Evolutionary conservation across 2,797 vertebrate genomes (phyloP).

Genomic region (Gymnothorax reevesii): DNA sequence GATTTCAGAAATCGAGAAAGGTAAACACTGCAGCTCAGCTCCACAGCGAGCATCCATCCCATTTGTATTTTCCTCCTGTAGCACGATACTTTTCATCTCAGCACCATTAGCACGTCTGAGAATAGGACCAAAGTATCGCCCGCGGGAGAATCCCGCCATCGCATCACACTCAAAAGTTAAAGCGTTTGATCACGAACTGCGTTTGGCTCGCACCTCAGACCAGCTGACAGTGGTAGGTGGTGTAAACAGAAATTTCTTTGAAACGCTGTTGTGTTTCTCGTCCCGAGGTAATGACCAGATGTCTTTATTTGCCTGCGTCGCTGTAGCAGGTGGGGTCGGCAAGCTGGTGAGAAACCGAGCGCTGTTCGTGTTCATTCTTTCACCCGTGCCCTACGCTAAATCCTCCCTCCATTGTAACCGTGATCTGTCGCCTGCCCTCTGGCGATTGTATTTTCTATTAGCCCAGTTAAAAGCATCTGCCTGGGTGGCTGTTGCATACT

Average conservation of each 20-base stretch:
- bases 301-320: background rate
- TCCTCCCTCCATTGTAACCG: background rate
- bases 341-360: background rate
- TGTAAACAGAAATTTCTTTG: conserved; percentile 50
- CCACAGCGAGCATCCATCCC: conserved; percentile 67
- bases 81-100: conserved; percentile 56
- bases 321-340: background rate
- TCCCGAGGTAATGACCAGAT: conserved; percentile 49
- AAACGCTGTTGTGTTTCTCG: conserved; percentile 66
- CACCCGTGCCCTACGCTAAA: background rate
- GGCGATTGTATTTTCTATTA: background rate
- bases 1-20: conserved; percentile 99
- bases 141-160: conserved; percentile 26
- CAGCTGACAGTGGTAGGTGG: conserved; percentile 64
- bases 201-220: conserved; percentile 76
- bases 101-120: conserved; percentile 62
- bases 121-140: conserved; percentile 21
- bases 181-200: conserved; percentile 59
- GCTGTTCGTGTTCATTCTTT: background rate
- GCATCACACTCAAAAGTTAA: conserved; percentile 46
- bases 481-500: background rate
- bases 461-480: background rate
- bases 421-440: background rate
- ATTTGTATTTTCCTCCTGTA: conserved; percentile 48
- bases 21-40: conserved; percentile 82